Evolutionary conservation across 1,140 invertebrate genomes (phyloP).

Genomic region (Daktulosphaira vitifoliae): DNA sequence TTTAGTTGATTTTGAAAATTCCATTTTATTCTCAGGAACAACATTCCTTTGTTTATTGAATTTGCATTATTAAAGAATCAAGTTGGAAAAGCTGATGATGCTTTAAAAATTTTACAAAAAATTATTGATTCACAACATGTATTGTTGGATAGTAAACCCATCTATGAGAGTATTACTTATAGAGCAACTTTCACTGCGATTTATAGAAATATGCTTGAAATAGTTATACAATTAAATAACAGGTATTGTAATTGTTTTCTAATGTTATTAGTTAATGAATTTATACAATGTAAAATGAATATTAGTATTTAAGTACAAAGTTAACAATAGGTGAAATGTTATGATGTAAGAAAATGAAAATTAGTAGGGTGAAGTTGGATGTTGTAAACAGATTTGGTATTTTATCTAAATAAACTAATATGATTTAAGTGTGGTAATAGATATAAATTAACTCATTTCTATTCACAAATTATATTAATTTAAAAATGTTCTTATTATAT

Average conservation of each 20-base stretch:
- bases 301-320: too few species aligned
- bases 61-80: constrained; percentile 55
- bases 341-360: too few species aligned
- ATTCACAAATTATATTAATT: too few species aligned
- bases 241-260: neutral
- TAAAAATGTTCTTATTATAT: too few species aligned
- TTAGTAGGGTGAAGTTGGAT: too few species aligned
- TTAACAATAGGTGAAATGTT: too few species aligned
- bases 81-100: constrained; percentile 45
- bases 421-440: too few species aligned
- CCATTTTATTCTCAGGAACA: constrained; percentile 27
- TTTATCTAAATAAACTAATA: too few species aligned
- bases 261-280: neutral
- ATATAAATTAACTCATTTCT: too few species aligned
- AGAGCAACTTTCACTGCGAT: constrained; percentile 9
- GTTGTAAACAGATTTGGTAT: too few species aligned
- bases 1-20: neutral
- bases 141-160: constrained; percentile 11
- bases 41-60: constrained; percentile 46
- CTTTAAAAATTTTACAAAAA: constrained; percentile 36
- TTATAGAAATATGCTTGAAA: constrained; percentile 35
- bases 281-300: too few species aligned
- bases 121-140: constrained; percentile 7
- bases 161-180: constrained; percentile 20
- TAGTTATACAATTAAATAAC: constrained; percentile 25